A percentile compares a stretch with the other conserved stretches of the same genome.
Evolutionary conservation across 2,888 invertebrate species (phyloP).

Genomic region (Timema podura): DNA sequence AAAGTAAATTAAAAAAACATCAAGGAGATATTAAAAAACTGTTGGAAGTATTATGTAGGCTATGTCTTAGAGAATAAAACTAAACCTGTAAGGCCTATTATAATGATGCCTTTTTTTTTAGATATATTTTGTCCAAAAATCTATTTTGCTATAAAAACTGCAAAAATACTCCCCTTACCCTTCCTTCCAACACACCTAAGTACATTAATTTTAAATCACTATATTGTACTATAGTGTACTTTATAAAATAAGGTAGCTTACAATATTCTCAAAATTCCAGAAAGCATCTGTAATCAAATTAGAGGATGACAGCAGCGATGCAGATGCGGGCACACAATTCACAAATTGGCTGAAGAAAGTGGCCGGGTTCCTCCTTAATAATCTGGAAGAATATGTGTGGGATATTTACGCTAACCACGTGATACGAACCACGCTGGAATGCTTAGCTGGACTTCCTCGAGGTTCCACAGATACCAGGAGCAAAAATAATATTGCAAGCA

Average conservation of each 20-base stretch:
- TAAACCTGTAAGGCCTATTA: background rate
- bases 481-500: conserved; percentile 42
- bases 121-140: background rate
- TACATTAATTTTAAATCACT: too few species aligned
- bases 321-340: conserved; percentile 43
- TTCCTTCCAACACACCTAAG: too few species aligned
- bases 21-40: too few species aligned
- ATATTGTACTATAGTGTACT: too few species aligned
- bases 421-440: conserved; percentile 65
- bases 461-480: conserved; percentile 34
- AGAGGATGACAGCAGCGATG: conserved; percentile 1
- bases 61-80: background rate
- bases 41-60: too few species aligned
- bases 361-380: conserved; percentile 73
- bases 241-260: too few species aligned
- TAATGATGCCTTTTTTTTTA: background rate
- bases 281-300: background rate
- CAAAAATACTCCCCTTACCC: too few species aligned
- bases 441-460: conserved; percentile 61
- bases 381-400: conserved; percentile 78
- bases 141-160: background rate
- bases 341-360: conserved; percentile 64
- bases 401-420: conserved; percentile 75
- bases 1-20: too few species aligned
- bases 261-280: background rate